Evolutionary conservation across 2,797 vertebrate genomes (phyloP), one percentile per base, ranked within the genome.

Genomic region (Choloepus didactylus): DNA sequence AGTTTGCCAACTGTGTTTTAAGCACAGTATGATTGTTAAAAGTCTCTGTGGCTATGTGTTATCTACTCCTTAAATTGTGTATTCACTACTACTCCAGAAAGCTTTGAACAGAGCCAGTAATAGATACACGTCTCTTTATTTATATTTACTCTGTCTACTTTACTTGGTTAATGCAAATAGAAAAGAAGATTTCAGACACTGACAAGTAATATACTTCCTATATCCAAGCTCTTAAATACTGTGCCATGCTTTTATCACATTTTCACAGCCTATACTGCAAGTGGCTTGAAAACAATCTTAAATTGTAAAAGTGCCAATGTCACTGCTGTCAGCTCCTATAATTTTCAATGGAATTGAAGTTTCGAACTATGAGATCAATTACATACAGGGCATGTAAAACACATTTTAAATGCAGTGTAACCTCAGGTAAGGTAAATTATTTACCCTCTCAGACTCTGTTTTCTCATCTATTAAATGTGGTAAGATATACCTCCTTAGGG

Each of bases 201-300:
- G 95, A 97, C 96, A 98, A 95, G 94, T 97, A 94, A 97, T 98
- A 98, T 98, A 97, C 70, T 97, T 95, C 89, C 92, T 96, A 29
- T 23, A 89, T 70, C 54, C 90, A 96, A 95, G 84, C 81, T 89
- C 82, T 89, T 96, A 93, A 97, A 79, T 93, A 60, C 67, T 95
- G 87, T 87, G 97, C 95, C 54, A n/a, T 46, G 62, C 44, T 93
- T 95, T 80, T 44, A 72, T 84, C 95, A 62, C 25, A 79, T 44
- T 91, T 87, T 95, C 84, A 87, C 54, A 94, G 29, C 35, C 46
- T 38, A 51, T 59, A 35, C 2, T 88, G 54, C 41, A 59, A 21
- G 8, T 59, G 62, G 51, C 56, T 94, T 76, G 51, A 87, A 83
- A 95, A 88, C 12, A 91, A 66, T 67, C 2, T 54, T 81, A 54